Percentiles rank a stretch among this genome's conserved stretches.
Evolutionary conservation across 2,888 invertebrate species (phyloP).

Genomic region (Agrochola lota): DNA sequence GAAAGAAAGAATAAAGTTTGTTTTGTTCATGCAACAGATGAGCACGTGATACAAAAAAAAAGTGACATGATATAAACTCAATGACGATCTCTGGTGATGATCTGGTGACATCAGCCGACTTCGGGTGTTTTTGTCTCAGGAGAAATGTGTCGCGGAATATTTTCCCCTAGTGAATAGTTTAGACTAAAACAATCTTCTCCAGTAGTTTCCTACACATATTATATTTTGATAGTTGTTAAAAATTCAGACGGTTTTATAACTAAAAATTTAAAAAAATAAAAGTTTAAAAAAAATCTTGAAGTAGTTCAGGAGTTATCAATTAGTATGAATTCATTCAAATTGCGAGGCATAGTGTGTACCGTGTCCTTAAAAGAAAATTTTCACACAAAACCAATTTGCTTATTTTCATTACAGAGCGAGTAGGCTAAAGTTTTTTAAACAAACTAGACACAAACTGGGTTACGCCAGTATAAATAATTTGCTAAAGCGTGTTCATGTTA

Average conservation of each 20-base stretch:
- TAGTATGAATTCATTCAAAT: neutral
- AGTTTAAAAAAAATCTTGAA: no score
- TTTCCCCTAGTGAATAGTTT: neutral
- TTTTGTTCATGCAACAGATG: neutral
- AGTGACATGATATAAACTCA: neutral
- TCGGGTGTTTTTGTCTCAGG: neutral
- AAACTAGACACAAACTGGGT: conserved; percentile 68
- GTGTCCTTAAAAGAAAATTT: neutral
- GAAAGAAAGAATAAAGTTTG: neutral
- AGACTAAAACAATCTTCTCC: neutral
- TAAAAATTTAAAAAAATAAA: neutral
- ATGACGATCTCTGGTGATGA: neutral
- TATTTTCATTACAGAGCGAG: conserved; percentile 27
- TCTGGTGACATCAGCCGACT: neutral
- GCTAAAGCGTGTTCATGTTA: conserved; percentile 64
- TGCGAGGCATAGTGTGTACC: neutral
- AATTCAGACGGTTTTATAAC: neutral
- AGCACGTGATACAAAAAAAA: neutral
- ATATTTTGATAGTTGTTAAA: neutral
- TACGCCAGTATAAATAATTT: conserved; percentile 68
- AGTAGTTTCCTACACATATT: neutral
- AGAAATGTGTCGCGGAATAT: neutral
- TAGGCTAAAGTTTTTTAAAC: conserved; percentile 56
- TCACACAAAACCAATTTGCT: conserved; percentile 25
- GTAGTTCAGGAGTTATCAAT: neutral